Percentiles rank a stretch among this genome's conserved stretches.
Evolutionary conservation across 2,888 invertebrate species (phyloP).

Genomic region (Pachliopta kotzebuea): DNA sequence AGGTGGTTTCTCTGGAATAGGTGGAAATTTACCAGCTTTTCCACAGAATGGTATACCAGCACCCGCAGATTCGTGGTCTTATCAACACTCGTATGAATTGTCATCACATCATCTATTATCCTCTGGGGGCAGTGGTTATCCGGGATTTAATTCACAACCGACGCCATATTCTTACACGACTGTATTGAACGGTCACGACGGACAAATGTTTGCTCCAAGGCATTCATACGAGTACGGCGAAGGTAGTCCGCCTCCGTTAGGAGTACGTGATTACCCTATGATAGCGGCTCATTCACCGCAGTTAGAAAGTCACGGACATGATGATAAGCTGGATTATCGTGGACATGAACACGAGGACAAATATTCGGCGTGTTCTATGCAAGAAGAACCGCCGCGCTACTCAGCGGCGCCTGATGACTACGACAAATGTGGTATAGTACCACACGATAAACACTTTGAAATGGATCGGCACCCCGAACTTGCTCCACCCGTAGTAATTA

Average conservation of each 20-base stretch:
- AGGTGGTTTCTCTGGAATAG: slow-evolving; percentile 79
- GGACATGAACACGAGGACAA: slow-evolving; percentile 72
- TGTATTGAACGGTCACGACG: slow-evolving; percentile 86
- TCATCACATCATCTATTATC: slow-evolving; percentile 88
- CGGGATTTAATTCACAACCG: slow-evolving; percentile 82
- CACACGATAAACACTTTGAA: slow-evolving; percentile 70
- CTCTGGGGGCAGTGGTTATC: slow-evolving; percentile 83
- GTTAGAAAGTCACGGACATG: slow-evolving; percentile 77
- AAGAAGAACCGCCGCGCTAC: slow-evolving; percentile 79
- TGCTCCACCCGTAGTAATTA: slow-evolving; percentile 73
- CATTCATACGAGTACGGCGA: slow-evolving; percentile 82
- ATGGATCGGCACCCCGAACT: slow-evolving; percentile 68
- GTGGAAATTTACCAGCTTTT: slow-evolving; percentile 74
- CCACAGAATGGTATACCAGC: slow-evolving; percentile 82
- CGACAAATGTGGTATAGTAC: slow-evolving; percentile 80
- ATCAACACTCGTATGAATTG: slow-evolving; percentile 88
- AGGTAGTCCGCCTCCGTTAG: slow-evolving; percentile 83
- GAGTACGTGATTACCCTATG: slow-evolving; percentile 84
- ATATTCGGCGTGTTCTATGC: slow-evolving; percentile 70
- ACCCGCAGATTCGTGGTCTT: slow-evolving; percentile 90
- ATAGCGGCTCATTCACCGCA: slow-evolving; percentile 83
- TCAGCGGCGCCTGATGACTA: slow-evolving; percentile 80
- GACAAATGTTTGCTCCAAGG: slow-evolving; percentile 85
- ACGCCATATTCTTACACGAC: slow-evolving; percentile 83
- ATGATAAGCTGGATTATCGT: slow-evolving; percentile 72